Base-by-base conservation (phyloP, 30 jellyfish, hydroid and myxozoan genomes). In the Turritopsis dohrnii region DNA sequence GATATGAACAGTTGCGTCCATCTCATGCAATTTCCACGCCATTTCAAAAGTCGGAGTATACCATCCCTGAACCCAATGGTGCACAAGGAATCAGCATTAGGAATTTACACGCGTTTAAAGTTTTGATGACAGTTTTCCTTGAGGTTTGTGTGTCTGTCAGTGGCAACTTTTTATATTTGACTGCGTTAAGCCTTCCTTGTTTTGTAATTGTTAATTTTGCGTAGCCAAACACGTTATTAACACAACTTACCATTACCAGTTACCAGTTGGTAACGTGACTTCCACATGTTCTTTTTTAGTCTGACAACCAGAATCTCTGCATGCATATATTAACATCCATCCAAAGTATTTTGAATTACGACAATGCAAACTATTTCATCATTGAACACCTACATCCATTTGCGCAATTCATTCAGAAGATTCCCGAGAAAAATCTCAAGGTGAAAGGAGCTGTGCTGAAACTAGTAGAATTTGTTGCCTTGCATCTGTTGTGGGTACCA, bases 401-500 rank as follows among this genome's bases (percentile, higher is more conserved):
- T 66, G 88, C 96, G 22, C 90, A 65, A 69, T 81, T 91, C 72
- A 91, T 91, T 79, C 95, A 91, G 72, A 87, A 76, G 52, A 90
- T 93, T 1, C 95, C 97, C 16, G 87, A 84, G 23, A 91, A 91
- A 30, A 31, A 83, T 29, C 66, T 53, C 27, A 73, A 20, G 17
- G 96, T 91, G 21, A 94, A 91, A 81, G 69, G 41, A 21, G 96
- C 89, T 74, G 65, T 88, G 18, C 83, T 91, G 88, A 87, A 87
- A 80, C 83, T 91, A 66, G 95, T 91, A 21, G 97, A 91, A 69
- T 91, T 91, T 76, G 96, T 87, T 73, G 97, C 97, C 7, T 52
- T 91, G 74, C 94, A 91, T 31, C 54, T 91, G 66, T 72, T 72
- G 21, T 91, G 97, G 97, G 96, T 91, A 4, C 97, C 97, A 23